A percentile compares a stretch with the other conserved stretches of the same genome.
Evolutionary conservation across 2,888 invertebrate species (phyloP).

Genomic region (Nematopogon swammerdamellus): DNA sequence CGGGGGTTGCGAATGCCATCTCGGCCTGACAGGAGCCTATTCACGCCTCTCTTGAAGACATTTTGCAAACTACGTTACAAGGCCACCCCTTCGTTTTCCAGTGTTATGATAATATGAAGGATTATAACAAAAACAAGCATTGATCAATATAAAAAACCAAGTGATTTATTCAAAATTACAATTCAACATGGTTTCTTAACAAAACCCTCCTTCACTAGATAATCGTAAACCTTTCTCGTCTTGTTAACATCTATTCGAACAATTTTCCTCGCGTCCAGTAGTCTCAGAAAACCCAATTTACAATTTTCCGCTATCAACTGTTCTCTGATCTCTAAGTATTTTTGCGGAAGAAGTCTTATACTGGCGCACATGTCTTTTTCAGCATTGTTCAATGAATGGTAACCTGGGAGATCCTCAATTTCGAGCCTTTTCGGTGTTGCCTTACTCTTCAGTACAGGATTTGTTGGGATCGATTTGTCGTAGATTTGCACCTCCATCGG

Average conservation of each 20-base stretch:
- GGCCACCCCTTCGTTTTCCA: too few relatives aligned
- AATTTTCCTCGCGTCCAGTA: conserved; percentile 78
- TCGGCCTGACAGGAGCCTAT: too few relatives aligned
- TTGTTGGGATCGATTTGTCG: too few relatives aligned
- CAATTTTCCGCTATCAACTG: conserved; percentile 72
- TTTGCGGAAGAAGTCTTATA: conserved; percentile 70
- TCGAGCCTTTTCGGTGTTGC: conserved; percentile 49
- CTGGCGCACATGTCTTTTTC: conserved; percentile 78
- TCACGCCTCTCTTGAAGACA: too few relatives aligned
- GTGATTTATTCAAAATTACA: too few relatives aligned
- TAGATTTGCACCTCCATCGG: too few relatives aligned
- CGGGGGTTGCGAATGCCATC: too few relatives aligned
- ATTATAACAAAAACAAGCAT: too few relatives aligned
- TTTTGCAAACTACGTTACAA: too few relatives aligned
- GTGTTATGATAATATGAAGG: too few relatives aligned
- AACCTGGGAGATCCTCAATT: conserved; percentile 74
- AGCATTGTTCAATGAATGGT: conserved; percentile 63
- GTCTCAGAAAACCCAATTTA: conserved; percentile 68
- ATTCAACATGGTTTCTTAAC: conserved; percentile 52
- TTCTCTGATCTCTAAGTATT: conserved; percentile 75
- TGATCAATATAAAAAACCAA: too few relatives aligned
- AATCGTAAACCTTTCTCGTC: conserved; percentile 83
- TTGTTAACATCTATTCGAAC: conserved; percentile 93
- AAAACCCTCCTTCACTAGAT: conserved; percentile 68
- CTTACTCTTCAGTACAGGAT: conserved; percentile 23